These are phyloP conservation scores for Capitella teleta DNA, from an alignment of 1,140 invertebrate species.

Conservation along the genomic window DNA sequence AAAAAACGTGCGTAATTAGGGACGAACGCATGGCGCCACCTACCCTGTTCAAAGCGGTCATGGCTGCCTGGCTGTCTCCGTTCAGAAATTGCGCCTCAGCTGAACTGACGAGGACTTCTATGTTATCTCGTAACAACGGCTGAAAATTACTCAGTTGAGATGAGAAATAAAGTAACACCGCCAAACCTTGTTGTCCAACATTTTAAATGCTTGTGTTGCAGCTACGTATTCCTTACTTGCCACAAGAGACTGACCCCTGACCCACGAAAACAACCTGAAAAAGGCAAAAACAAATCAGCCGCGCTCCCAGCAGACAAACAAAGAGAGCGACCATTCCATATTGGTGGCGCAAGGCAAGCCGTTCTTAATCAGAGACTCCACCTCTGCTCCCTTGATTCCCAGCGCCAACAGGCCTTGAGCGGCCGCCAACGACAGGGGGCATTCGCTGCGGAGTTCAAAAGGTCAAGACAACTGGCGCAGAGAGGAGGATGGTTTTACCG, in stretches of 20 bases:
- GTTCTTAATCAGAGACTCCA: slow-evolving; percentile 55
- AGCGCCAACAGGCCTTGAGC: slow-evolving; percentile 55
- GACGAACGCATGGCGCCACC: slow-evolving; percentile 6
- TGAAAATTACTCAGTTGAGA: slow-evolving; percentile 22
- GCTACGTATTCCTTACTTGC: slow-evolving; percentile 52
- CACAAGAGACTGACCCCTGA: slow-evolving; percentile 56
- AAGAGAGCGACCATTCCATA: slow-evolving; percentile 45
- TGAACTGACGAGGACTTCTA: slow-evolving; percentile 52
- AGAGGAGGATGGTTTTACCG: no score
- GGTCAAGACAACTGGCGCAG: no score
- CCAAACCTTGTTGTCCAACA: slow-evolving; percentile 12
- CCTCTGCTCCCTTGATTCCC: slow-evolving; percentile 59
- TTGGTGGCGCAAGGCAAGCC: slow-evolving; percentile 38
- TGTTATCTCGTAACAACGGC: slow-evolving; percentile 53
- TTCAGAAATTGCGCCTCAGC: slow-evolving; percentile 57
- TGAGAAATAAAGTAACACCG: neutral
- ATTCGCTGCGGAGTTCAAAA: slow-evolving; percentile 46
- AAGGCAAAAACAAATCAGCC: slow-evolving; percentile 10
- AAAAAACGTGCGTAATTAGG: neutral
- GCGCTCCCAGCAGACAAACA: neutral
- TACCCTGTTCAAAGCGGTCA: slow-evolving; percentile 35
- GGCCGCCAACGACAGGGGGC: slow-evolving; percentile 61
- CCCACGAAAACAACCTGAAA: slow-evolving; percentile 55
- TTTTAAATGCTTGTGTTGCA: slow-evolving; percentile 30
- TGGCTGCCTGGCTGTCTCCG: slow-evolving; percentile 41